Conservation (phyloP, 2,888 invertebrate genomes). For the Zootermopsis nevadensis region DNA sequence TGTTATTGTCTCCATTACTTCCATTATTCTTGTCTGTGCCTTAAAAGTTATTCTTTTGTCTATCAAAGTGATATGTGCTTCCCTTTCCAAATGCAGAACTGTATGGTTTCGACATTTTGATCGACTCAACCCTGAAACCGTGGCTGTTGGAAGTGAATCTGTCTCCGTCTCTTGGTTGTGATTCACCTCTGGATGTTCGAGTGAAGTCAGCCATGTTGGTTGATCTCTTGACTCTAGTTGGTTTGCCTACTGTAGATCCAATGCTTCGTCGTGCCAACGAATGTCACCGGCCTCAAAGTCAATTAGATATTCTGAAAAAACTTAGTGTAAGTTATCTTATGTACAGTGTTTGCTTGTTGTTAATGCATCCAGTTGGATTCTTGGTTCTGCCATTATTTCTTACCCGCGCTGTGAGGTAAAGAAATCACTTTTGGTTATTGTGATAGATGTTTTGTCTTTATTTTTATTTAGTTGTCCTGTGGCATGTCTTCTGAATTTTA, state of each 20-base stretch:
- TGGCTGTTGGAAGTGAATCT: conserved; percentile 96
- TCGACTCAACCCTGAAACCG: conserved; percentile 91
- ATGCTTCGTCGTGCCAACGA: conserved; percentile 64
- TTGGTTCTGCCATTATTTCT: not conserved
- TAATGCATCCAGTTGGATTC: not conserved
- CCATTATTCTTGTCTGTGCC: too few relatives aligned
- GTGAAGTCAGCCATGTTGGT: conserved; percentile 92
- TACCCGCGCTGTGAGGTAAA: too few relatives aligned
- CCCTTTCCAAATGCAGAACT: conserved; percentile 70
- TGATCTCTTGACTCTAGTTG: conserved; percentile 91
- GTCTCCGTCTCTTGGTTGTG: conserved; percentile 91
- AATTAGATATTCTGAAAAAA: conserved; percentile 36
- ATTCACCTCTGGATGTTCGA: conserved; percentile 92
- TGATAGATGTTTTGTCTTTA: too few relatives aligned
- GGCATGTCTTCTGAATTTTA: too few relatives aligned
- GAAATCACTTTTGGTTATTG: too few relatives aligned
- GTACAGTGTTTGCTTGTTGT: not conserved
- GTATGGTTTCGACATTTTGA: conserved; percentile 94
- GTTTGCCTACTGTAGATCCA: conserved; percentile 82
- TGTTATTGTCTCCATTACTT: too few relatives aligned
- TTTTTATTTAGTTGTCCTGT: too few relatives aligned
- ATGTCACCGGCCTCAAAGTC: conserved; percentile 25
- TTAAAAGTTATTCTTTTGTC: too few relatives aligned
- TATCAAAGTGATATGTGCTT: too few relatives aligned
- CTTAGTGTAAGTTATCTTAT: conserved; percentile 29